These are phyloP conservation scores for Nezara viridula DNA, from an alignment of 2,888 invertebrate species.

Conservation along the genomic window DNA sequence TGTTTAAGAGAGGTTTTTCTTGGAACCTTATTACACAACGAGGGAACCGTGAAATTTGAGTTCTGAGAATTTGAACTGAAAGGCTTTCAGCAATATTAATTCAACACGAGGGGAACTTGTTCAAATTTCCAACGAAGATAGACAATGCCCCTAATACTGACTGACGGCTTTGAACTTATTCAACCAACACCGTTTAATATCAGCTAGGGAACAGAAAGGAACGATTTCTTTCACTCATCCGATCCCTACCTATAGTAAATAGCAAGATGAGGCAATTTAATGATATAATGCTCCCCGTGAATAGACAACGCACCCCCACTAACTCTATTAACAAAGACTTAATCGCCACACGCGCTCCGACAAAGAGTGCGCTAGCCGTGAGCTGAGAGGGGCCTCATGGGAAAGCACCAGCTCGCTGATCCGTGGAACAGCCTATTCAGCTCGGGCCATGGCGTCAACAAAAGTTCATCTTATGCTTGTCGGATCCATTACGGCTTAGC, in stretches of 20 bases:
- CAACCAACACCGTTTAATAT: neutral
- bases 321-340: conserved; percentile 14
- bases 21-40: neutral
- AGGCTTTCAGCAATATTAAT: neutral
- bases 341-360: neutral
- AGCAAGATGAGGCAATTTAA: neutral
- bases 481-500: neutral
- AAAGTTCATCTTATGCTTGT: conserved; percentile 3
- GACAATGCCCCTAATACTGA: neutral
- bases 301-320: neutral
- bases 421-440: neutral
- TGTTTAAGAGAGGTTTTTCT: neutral
- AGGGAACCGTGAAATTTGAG: neutral
- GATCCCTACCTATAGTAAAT: neutral
- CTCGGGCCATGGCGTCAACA: neutral
- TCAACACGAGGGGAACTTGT: neutral
- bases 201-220: neutral
- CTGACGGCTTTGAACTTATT: neutral
- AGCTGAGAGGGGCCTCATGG: neutral
- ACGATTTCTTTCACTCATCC: conserved; percentile 3
- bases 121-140: conserved; percentile 5
- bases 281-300: neutral
- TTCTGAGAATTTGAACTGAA: neutral
- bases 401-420: neutral
- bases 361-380: neutral